Percentiles rank a stretch among this genome's conserved stretches.
Conservation (phyloP, 1,140 invertebrate genomes). For the Temnothorax curvispinosus region DNA sequence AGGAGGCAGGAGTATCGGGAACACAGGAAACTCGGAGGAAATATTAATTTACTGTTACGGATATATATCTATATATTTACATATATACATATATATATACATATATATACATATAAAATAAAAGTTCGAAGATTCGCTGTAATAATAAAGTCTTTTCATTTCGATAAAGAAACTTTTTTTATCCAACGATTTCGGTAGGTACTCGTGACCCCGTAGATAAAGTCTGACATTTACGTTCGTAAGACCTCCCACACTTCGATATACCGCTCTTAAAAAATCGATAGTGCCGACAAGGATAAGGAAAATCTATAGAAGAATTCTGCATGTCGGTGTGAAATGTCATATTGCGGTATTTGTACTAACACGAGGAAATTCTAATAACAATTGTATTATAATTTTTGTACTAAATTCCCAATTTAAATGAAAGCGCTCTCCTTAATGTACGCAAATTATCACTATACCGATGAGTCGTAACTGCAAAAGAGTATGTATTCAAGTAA, state of each 20-base stretch:
- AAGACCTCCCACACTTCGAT: not conserved
- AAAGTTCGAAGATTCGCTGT: not conserved
- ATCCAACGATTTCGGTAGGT: not conserved
- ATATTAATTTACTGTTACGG: not conserved
- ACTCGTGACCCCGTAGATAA: not conserved
- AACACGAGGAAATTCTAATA: not conserved
- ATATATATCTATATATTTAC: not conserved
- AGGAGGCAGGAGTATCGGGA: not conserved
- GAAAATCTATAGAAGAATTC: not conserved
- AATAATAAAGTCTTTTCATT: not conserved
- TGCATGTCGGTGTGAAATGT: not conserved
- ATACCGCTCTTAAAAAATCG: constrained; percentile 11
- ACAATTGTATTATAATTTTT: no score
- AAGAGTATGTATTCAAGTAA: not conserved
- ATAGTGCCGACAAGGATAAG: not conserved
- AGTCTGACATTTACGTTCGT: constrained; percentile 16
- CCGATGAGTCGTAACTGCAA: not conserved
- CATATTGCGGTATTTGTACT: not conserved
- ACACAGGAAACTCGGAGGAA: not conserved
- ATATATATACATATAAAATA: not conserved
- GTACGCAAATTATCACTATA: not conserved
- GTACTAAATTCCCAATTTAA: not conserved
- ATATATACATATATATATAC: no score
- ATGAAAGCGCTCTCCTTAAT: not conserved
- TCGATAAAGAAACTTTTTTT: not conserved